Conservation (phyloP, 2,888 invertebrate genomes). For the Timema podura region DNA sequence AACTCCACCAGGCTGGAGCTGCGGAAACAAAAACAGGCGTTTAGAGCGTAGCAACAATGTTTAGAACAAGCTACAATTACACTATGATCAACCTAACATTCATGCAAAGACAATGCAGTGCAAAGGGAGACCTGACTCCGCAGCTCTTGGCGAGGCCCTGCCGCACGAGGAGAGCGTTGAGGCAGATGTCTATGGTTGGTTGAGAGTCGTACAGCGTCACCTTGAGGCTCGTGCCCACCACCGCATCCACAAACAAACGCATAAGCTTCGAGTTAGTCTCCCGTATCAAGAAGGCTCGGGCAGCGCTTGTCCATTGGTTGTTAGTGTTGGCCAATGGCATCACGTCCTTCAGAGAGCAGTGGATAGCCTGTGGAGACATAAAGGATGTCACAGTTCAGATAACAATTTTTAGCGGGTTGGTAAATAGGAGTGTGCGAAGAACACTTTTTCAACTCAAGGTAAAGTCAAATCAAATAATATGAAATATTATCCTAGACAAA, state of each 20-base stretch:
- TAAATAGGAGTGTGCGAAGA: too few relatives aligned
- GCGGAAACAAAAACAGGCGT: not conserved
- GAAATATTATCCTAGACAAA: too few relatives aligned
- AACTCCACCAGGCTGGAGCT: constrained; percentile 20
- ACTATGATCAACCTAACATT: not conserved
- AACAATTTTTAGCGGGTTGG: too few relatives aligned
- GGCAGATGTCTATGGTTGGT: constrained; percentile 44
- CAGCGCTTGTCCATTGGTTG: constrained; percentile 42
- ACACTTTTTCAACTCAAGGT: too few relatives aligned
- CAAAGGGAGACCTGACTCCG: constrained; percentile 42
- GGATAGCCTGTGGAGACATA: constrained; percentile 42
- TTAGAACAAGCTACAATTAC: not conserved
- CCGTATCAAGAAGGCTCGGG: constrained; percentile 34
- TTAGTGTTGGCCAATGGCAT: constrained; percentile 42
- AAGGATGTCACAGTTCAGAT: constrained; percentile 17
- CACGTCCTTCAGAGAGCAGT: constrained; percentile 47
- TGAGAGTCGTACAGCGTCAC: constrained; percentile 46
- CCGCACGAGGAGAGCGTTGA: constrained; percentile 53
- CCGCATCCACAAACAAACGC: constrained; percentile 19
- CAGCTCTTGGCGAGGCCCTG: constrained; percentile 49
- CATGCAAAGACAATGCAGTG: too few relatives aligned
- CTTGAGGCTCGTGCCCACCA: constrained; percentile 36
- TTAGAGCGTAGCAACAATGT: not conserved
- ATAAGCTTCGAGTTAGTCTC: constrained; percentile 11
- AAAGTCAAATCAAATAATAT: too few relatives aligned